These are phyloP conservation scores for Toxonevra muliebris DNA, from an alignment of 2,888 invertebrate species.

Conservation along the genomic window DNA sequence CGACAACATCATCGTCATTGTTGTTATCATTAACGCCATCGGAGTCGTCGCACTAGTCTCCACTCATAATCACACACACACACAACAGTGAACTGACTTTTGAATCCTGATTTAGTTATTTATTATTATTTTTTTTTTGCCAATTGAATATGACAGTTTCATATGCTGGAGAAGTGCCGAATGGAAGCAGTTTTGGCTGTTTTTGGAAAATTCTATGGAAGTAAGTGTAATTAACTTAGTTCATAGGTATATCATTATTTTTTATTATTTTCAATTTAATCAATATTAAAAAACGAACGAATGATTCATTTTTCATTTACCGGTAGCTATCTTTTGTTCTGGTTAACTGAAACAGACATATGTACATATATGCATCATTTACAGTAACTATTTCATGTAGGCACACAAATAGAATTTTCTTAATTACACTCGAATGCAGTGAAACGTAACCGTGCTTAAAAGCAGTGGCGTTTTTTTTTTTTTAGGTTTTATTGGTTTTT, in stretches of 20 bases:
- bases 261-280: neutral
- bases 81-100: too few species aligned
- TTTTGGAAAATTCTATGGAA: constrained; percentile 90
- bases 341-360: neutral
- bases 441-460: too few species aligned
- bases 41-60: neutral
- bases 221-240: constrained; percentile 70
- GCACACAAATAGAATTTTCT: neutral
- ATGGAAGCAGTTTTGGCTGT: constrained; percentile 91
- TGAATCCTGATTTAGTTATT: too few species aligned
- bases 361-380: neutral
- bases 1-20: neutral
- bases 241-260: neutral
- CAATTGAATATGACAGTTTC: constrained; percentile 79
- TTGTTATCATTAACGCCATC: neutral
- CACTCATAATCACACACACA: neutral
- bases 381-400: neutral
- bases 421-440: too few species aligned
- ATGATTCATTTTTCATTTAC: too few species aligned
- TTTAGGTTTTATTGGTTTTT: too few species aligned
- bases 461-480: too few species aligned
- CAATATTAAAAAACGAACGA: neutral
- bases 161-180: constrained; percentile 89
- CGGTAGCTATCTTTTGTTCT: too few species aligned
- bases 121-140: too few species aligned